Percentiles rank a stretch among this genome's conserved stretches.
These are phyloP conservation scores for Phenganax subtilis DNA, from an alignment of 92 coral and sea anemone genomes.

Conservation along the genomic window DNA sequence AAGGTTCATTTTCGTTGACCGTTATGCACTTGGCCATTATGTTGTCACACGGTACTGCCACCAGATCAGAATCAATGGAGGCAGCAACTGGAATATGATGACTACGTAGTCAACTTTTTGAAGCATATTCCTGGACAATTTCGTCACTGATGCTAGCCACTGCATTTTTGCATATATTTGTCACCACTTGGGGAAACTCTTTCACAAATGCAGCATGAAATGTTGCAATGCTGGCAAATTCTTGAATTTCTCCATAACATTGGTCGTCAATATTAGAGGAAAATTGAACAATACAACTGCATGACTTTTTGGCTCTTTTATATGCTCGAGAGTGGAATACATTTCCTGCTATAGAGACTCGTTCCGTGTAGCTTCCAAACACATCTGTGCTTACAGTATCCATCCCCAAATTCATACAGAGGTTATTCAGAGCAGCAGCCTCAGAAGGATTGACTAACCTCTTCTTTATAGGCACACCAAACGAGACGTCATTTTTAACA, in stretches of 20 bases:
- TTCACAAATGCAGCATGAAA: conserved; percentile 47
- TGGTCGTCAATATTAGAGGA: conserved; percentile 26
- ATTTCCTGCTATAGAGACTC: conserved; percentile 28
- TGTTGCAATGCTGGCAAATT: conserved; percentile 26
- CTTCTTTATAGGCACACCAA: conserved; percentile 30
- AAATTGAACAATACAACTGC: conserved; percentile 48
- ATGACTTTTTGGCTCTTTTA: conserved; percentile 46
- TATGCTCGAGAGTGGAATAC: conserved; percentile 44
- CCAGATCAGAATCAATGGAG: too few species aligned
- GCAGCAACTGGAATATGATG: conserved; percentile 30
- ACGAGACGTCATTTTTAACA: conserved; percentile 27
- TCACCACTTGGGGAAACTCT: conserved; percentile 29
- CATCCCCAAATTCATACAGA: conserved; percentile 28
- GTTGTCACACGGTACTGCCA: too few species aligned
- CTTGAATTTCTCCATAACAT: conserved; percentile 48
- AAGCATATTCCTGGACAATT: conserved; percentile 30
- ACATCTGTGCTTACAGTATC: conserved; percentile 16
- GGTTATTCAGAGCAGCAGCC: conserved; percentile 29
- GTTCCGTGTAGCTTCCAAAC: conserved; percentile 26
- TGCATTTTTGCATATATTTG: conserved; percentile 44
- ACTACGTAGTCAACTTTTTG: conserved; percentile 36
- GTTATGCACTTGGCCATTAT: too few species aligned
- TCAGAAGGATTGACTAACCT: conserved; percentile 40
- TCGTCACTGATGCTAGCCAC: conserved; percentile 38
- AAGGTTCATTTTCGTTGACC: too few species aligned